Base-by-base conservation (phyloP, 2,888 invertebrate species). In the Dichetophora obliterata region DNA sequence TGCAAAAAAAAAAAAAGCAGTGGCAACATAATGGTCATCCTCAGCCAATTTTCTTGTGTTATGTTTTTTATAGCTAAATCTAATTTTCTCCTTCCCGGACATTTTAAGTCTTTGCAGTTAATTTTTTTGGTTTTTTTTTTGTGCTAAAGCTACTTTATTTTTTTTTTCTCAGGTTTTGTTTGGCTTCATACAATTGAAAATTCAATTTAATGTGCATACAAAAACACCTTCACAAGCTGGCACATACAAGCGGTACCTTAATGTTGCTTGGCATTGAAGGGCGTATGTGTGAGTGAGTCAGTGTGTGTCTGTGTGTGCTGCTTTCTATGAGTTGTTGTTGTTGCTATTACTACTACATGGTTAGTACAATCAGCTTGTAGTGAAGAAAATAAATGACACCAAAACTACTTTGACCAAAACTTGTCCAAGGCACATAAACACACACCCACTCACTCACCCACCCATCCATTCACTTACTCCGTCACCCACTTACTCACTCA, bases 1-100 rank as follows among this genome's bases (percentile, higher is more conserved):
- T 54, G 14, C 22, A 59, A 27, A 11, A 59, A 59, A 24, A 66
- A 66, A 19, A 19, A 16, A 9, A 66, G 37, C 19, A 34, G 22
- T 22, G 37, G 19, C 11, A 66, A 66, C 66, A 66, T 66, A 66
- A 66, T 66, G 66, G 66, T 66, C 66, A 66, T 66, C 66, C 43
- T 66, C 22, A 66, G 68, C 68, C 48, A 50, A 68, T 68, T 68
- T 68, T 48, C 48, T 22, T 48, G 37, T 68, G 24, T 27, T 50
- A 5, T 14, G 24, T 24, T 16, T 68, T 27, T n/a, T 11, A 22
- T 34, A 27, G 19, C 68, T 68, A 68, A 48, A 68, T 34, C 66
- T 66, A 66, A 66, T 66, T 66, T 66, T 66, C 66, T 22, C 43
- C n/a, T 66, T 19, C 43, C 66, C n/a, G 34, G 8, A 65, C 9